Evolutionary conservation across 2,888 invertebrate genomes (phyloP).

Genomic region (Parnassius mnemosyne): DNA sequence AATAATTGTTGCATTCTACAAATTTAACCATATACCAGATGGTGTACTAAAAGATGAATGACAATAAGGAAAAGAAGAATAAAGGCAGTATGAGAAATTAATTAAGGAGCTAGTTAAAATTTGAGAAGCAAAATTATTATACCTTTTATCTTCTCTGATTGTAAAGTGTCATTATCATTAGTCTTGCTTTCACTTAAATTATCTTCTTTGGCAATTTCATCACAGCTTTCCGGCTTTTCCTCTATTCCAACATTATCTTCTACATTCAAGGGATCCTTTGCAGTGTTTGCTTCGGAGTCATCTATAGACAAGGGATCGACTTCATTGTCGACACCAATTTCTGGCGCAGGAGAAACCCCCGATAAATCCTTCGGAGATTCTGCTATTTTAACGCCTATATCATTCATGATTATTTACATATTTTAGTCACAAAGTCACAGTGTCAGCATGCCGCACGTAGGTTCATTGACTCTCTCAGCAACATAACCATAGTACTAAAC

Average conservation of each 20-base stretch:
- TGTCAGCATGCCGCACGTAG: constrained; percentile 66
- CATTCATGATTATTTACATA: constrained; percentile 81
- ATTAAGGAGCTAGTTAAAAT: too few species aligned
- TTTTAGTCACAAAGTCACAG: constrained; percentile 69
- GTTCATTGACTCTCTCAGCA: constrained; percentile 67
- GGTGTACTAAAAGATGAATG: too few species aligned
- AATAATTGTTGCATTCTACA: too few species aligned
- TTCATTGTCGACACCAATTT: constrained; percentile 53
- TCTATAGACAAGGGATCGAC: constrained; percentile 69
- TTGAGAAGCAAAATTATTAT: constrained; percentile 1
- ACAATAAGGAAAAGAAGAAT: too few species aligned
- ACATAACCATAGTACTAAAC: constrained; percentile 47
- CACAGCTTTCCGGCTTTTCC: constrained; percentile 61
- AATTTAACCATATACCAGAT: too few species aligned
- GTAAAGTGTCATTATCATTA: constrained; percentile 40
- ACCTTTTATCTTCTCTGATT: constrained; percentile 32
- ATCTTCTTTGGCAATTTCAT: constrained; percentile 77
- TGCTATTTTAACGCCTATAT: constrained; percentile 72
- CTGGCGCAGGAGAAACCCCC: constrained; percentile 50
- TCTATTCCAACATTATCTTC: constrained; percentile 38
- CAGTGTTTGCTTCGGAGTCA: constrained; percentile 44
- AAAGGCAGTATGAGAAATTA: too few species aligned
- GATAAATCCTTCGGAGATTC: constrained; percentile 64
- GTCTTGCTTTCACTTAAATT: constrained; percentile 48
- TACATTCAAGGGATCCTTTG: constrained; percentile 44